Evolutionary conservation across 1,140 invertebrate genomes (phyloP), one percentile per base, ranked within the genome.

Genomic region (Trichoplusia ni): DNA sequence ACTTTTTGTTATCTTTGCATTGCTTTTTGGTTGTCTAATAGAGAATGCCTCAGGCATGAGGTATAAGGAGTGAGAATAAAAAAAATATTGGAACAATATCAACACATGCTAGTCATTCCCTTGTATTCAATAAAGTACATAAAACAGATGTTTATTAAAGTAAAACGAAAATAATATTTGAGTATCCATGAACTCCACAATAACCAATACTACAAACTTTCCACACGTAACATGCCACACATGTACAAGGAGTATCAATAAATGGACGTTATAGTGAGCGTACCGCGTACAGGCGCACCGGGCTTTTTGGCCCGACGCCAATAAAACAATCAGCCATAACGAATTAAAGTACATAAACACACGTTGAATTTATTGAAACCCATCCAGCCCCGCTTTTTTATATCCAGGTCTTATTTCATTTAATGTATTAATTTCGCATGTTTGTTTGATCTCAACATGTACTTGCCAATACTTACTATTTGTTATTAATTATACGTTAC

Each of bases 321-420:
- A 75, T 68, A 77, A 83, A 84, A 81, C 84, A 82, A 83, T 87
- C 82, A 81, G 67, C 40, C 77, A 75, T 73, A 72, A 75, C 69
- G 56, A 69, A 64, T 84, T 79, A 75, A 77, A 79, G 47, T 71
- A 75, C 47, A 82, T 69, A 81, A 82, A 85, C 77, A 78, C 66
- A 65, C 23, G 73, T 63, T 67, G 73, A 81, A 84, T 82, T 80
- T 86, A 84, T 82, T 66, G 71, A 72, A 65, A 64, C 67, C 60
- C 54, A 73, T 68, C 75, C 75, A 77, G 73, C 73, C 71, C 63
- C 58, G 64, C 69, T 82, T 86, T 84, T 84, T 83, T 82, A 84
- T 68, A 69, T 69, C 69, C 73, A 69, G 61, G 67, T 76, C 72
- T 75, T 73, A 72, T 71, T 78, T 77, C 59, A 68, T 77, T 78